A percentile compares a stretch with the other conserved stretches of the same genome.
These are phyloP conservation scores for Pyrocoelia pectoralis DNA, from an alignment of 2,888 invertebrate genomes.

Conservation along the genomic window DNA sequence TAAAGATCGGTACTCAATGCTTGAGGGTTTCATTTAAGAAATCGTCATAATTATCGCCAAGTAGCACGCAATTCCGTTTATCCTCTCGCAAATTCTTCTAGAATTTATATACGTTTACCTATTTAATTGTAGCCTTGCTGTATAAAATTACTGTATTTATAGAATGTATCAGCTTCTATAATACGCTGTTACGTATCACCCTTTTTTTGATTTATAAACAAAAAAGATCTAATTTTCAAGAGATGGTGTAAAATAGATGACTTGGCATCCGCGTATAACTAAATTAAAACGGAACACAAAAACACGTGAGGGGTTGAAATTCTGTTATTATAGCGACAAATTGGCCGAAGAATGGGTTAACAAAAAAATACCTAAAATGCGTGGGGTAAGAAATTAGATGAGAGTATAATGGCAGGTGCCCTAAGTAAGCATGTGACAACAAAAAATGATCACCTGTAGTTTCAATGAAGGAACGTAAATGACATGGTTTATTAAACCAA, in stretches of 20 bases:
- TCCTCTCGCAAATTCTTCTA: constrained; percentile 42
- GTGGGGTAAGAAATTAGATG: constrained; percentile 43
- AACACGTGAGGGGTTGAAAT: constrained; percentile 40
- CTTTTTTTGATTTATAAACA: no score
- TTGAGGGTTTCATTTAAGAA: constrained; percentile 40
- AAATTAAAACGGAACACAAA: constrained; percentile 20
- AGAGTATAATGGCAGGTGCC: constrained; percentile 42
- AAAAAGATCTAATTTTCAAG: constrained; percentile 1
- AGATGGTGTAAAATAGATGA: constrained; percentile 7
- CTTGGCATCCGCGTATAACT: constrained; percentile 13
- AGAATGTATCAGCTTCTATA: constrained; percentile 34
- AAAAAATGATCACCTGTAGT: constrained; percentile 46
- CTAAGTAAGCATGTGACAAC: constrained; percentile 33
- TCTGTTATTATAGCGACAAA: constrained; percentile 48
- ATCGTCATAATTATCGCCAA: constrained; percentile 42
- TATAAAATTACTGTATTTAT: constrained; percentile 41
- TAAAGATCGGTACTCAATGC: constrained; percentile 34
- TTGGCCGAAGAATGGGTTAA: constrained; percentile 39
- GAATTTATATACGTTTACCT: constrained; percentile 46
- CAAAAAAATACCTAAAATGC: constrained; percentile 38
- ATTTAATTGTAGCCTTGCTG: constrained; percentile 24
- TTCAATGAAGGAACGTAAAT: constrained; percentile 40
- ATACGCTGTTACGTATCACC: constrained; percentile 19
- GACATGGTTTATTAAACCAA: constrained; percentile 46
- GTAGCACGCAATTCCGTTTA: constrained; percentile 49